phyloP scores from a whole-genome alignment of 2,797 vertebrate genomes.

The Vespertilio murinus region DNA sequence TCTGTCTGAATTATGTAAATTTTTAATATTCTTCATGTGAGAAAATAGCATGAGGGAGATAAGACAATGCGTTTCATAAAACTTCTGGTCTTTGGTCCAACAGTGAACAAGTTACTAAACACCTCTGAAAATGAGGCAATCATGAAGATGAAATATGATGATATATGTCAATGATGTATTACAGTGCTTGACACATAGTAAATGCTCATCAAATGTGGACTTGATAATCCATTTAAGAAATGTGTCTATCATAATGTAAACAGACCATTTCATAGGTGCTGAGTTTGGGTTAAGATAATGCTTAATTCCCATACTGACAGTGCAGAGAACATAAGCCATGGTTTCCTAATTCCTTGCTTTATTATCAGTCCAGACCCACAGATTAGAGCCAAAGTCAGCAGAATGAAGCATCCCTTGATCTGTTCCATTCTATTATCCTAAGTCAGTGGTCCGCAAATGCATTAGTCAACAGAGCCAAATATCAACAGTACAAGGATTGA shows the following conservation, averaged over 20 bases:
- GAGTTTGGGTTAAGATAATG: background rate
- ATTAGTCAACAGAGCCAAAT: no score
- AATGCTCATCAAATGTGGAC: background rate
- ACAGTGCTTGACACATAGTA: background rate
- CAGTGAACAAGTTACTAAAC: background rate
- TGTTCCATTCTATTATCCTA: background rate
- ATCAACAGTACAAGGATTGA: no score
- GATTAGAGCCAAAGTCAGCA: background rate
- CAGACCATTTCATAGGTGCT: background rate
- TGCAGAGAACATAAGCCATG: background rate
- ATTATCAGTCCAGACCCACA: background rate
- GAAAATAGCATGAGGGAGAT: background rate
- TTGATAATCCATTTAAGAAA: conserved; percentile 22
- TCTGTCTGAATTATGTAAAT: background rate
- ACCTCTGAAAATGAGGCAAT: background rate
- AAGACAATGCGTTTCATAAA: background rate
- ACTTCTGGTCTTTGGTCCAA: background rate
- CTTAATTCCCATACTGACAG: background rate
- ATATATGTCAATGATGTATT: background rate
- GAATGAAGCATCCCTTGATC: background rate
- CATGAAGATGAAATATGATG: background rate
- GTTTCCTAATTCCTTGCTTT: background rate
- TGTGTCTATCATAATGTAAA: background rate
- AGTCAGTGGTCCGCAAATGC: background rate
- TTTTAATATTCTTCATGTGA: background rate